Evolutionary conservation across 2,888 invertebrate genomes (phyloP), one percentile per base, ranked within the genome.

Genomic region (Noctua janthe): DNA sequence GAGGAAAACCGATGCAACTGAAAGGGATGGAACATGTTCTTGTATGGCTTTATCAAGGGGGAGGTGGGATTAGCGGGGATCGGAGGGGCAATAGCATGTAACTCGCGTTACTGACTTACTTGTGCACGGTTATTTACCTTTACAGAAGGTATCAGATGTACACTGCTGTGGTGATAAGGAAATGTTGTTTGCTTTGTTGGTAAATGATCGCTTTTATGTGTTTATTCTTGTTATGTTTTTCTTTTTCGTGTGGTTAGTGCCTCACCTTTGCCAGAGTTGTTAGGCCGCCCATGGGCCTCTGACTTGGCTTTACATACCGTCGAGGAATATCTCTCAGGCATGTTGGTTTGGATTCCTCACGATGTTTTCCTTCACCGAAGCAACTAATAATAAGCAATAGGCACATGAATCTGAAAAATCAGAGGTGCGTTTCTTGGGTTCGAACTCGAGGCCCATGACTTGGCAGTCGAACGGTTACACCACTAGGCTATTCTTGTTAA

Each of bases 41-140:
- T 88, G 75, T 87, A 89, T 77, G 88, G 85, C 88, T 89, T 88
- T 80, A 81, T 84, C 59, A 72, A 80, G 74, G 76, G 73, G 74
- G 56, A 39, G 49, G 59, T 62, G 67, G 78, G 81, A 87, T 88
- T 83, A 87, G 47, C 0, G 29, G 11, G 80, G 80, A 81, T 83
- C 67, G 81, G 76, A 59, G n/a, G 80, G 81, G 80, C 80, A 78
- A 82, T 71, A 74, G 49, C 78, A 71, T 76, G 78, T 76, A 47
- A 77, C 77, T 78, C 85, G 72, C 71, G 78, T 82, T 81, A 78
- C 86, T 81, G 78, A 81, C 86, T 87, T 81, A 79, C 71, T 74
- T 83, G 35, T 79, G 78, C 71, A 80, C 79, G 75, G 64, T 59
- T 67, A 23, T 69, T 83, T 69, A 49, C 56, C n/a, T 75, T 66